Evolutionary conservation across 2,888 invertebrate genomes (phyloP), one percentile per base, ranked within the genome.

Genomic region (Drosophila mimetica): DNA sequence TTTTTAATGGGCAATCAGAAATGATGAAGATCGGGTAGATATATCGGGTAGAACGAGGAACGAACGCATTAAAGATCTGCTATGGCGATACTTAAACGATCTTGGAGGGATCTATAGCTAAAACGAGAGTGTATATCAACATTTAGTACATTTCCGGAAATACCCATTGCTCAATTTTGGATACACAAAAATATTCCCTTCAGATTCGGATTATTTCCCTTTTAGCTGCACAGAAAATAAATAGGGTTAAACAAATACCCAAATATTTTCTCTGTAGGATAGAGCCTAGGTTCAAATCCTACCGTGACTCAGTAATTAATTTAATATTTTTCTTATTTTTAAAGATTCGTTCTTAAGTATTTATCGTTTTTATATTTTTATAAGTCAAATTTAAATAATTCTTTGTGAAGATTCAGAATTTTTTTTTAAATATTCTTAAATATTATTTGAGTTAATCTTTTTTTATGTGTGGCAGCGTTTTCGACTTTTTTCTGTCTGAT

Each of bases 1-100:
- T 58, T 64, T 64, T 64, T 66, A 64, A 64, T 51, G 64, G 42
- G 51, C 75, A 66, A 73, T 64, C 63, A 69, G 58, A 61, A 50
- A 78, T 47, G 48, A 52, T 73, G 41, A 59, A 55, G 66, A 74
- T 64, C 64, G 67, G 64, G 9, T 36, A 37, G 30, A 66, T 51
- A 64, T 48, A 41, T 41, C 25, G 14, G 30, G 14, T 16, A 18
- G 46, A 60, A 66, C 42, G 34, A 64, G 42, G 66, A 65, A 63
- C 13, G 32, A 63, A 63, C 37, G 37, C 61, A 61, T 61, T 46
- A 46, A 63, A 44, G n/a, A 22, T 63, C 39, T 47, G 34, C 66
- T 42, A 50, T 66, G 63, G 34, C 20, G 61, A 22, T 46, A 37
- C 61, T 30, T 37, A n/a, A 60, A 46, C n/a, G 61, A 61, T 46